Base-by-base conservation (phyloP, 2,888 invertebrate genomes). In the Amphimallon solstitiale region DNA sequence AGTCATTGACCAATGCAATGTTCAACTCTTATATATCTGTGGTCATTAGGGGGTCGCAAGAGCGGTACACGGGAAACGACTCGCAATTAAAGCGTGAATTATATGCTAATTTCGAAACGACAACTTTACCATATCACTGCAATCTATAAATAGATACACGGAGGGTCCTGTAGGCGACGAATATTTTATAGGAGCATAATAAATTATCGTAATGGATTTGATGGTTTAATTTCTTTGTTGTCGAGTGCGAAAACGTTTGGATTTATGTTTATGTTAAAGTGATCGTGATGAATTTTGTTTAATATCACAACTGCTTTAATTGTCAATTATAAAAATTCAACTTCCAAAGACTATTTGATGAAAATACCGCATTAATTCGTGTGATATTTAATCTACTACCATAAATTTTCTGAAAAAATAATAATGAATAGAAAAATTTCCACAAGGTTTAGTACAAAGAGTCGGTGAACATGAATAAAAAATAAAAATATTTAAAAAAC, bases 1-100 rank as follows among this genome's bases (percentile, higher is more conserved):
- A 77, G 78, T 78, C 77, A 78, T 73, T 73, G 76, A 73, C 75
- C 75, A 74, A 72, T 68, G 70, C 65, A 70, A 67, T 63, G 48
- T 60, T 71, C 67, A 65, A 51, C 68, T 59, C 38, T 46, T 51
- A 40, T n/a, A n/a, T 21, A 38, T 10, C 14, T 38, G 43, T 29
- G 63, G 48, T 59, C 62, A 63, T 69, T 72, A 72, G 37, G 9
- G 64, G 68, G 43, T 62, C 48, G 68, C 34, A 68, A 63, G 64
- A 60, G 67, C 52, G n/a, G n/a, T n/a, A n/a, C n/a, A 46, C 45
- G 65, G 29, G 29, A 52, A 68, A 70, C 68, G 23, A 7, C 21
- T 6, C 12, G 71, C 70, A 73, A 73, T 74, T 74, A 74, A 71
- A 72, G 65, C 71, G 71, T 73, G 73, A 74, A 73, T 73, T 74